Conservation (phyloP, 2,888 invertebrate genomes). For the Drosophila ochracea region DNA sequence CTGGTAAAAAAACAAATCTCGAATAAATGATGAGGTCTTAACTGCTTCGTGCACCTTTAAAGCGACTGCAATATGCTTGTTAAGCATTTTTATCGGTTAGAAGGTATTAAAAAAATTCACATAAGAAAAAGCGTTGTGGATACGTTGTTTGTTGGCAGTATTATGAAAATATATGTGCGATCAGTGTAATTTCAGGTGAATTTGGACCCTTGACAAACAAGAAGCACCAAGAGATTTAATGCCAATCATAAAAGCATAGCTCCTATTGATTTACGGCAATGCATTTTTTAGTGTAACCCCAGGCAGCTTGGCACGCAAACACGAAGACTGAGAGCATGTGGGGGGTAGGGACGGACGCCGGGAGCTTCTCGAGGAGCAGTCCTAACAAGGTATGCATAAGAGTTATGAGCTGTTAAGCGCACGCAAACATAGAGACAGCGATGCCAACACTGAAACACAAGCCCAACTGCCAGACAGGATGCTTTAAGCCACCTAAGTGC, state of each 20-base stretch:
- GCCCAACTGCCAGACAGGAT: slow-evolving; percentile 47
- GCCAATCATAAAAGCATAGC: slow-evolving; percentile 63
- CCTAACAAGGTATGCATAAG: slow-evolving; percentile 42
- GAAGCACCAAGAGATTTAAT: slow-evolving; percentile 50
- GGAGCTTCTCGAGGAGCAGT: neutral
- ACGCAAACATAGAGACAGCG: slow-evolving; percentile 28
- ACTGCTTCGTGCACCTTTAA: neutral
- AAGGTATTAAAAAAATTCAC: neutral
- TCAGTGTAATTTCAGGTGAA: slow-evolving; percentile 5
- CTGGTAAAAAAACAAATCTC: neutral
- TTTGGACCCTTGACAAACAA: slow-evolving; percentile 7
- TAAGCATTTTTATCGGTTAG: neutral
- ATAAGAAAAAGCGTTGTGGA: neutral
- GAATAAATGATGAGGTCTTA: neutral
- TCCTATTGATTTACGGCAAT: slow-evolving; percentile 67
- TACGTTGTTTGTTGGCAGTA: neutral
- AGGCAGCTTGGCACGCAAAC: slow-evolving; percentile 6
- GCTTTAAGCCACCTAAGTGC: slow-evolving; percentile 71
- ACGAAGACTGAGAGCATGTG: neutral
- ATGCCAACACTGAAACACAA: slow-evolving; percentile 1
- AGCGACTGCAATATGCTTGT: neutral
- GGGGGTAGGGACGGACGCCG: neutral
- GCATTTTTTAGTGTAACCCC: slow-evolving; percentile 62
- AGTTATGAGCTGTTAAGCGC: slow-evolving; percentile 57
- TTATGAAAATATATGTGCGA: neutral